These are phyloP conservation scores for Augiades crinisus DNA, from an alignment of 2,888 invertebrate genomes.

Conservation along the genomic window DNA sequence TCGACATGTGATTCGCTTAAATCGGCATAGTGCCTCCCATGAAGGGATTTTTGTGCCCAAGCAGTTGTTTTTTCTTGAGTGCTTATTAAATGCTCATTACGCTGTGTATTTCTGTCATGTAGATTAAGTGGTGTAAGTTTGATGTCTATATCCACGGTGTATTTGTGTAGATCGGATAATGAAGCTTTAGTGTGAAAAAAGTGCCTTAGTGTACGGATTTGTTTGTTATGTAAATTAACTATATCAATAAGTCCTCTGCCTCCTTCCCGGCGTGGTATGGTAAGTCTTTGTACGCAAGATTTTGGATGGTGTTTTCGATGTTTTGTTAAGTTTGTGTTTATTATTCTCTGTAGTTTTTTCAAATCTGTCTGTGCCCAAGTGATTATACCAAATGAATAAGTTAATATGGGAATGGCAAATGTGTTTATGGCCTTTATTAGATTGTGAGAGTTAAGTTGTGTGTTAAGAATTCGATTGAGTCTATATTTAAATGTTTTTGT, in stretches of 20 bases:
- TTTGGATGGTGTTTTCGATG: constrained; percentile 20
- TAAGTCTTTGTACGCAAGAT: not conserved
- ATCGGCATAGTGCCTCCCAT: not conserved
- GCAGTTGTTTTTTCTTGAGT: not conserved
- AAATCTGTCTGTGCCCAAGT: not conserved
- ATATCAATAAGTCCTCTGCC: constrained; percentile 25
- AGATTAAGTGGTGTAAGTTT: not conserved
- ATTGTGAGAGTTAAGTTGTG: not conserved
- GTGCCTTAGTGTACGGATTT: constrained; percentile 18
- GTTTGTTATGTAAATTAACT: constrained; percentile 15
- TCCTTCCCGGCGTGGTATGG: not conserved
- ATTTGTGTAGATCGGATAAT: not conserved
- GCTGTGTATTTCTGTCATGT: no score
- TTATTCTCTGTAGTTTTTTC: not conserved
- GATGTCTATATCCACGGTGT: no score
- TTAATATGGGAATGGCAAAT: not conserved
- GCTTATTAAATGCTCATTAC: not conserved
- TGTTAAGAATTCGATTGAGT: not conserved
- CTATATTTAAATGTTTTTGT: not conserved
- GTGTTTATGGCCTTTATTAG: not conserved
- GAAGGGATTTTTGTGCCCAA: not conserved
- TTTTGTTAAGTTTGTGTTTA: not conserved
- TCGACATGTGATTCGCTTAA: not conserved
- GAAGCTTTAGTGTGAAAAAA: constrained; percentile 14
- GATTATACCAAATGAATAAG: no score